Base-by-base conservation (phyloP, 30 jellyfish, hydroid and myxozoan genomes). In the Chrysaora quinquecirrha region DNA sequence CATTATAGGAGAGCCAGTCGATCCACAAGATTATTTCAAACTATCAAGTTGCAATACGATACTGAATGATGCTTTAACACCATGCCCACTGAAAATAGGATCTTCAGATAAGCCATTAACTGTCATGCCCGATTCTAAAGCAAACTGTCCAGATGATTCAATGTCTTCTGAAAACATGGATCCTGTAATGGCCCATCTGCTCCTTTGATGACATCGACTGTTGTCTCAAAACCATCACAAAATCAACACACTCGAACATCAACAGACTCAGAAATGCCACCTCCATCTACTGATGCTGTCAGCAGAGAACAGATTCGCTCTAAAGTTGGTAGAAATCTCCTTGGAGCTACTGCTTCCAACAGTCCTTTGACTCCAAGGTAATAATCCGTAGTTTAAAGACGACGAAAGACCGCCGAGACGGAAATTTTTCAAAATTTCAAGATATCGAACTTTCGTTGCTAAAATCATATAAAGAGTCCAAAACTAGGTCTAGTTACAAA, bases 291-390 rank as follows among this genome's bases (percentile, higher is more conserved):
- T 1, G 84, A 50, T 48, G 87, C 66, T 23, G 47, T 71, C 27
- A 77, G 49, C 29, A 66, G 83, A 23, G 87, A 65, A 12, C 97
- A 89, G 22, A 71, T 35, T 19, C 66, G 83, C 28, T 73, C 87
- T 25, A 76, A 76, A 23, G 82, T 95, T 16, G 94, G 88, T 19
- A 80, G 99, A 67, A 87, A 88, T 54, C 56, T 94, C 62, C 83
- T 95, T 12, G 89, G 97, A n/a, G 95, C 91, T 9, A 38, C 97
- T 10, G 91, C 85, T 2, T 62, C 98, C 0, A 81, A 91, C 64
- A 94, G 99, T 58, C 99, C 99, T 10, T 50, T 94, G 21, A 94
- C 99, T 27, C 99, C 99, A 32, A 94, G 89, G 99, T 94, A 60
- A n/a, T n/a, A n/a, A n/a, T n/a, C n/a, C n/a, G n/a, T n/a, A n/a